Percentiles rank a stretch among this genome's conserved stretches.
phyloP scores from a whole-genome alignment of 2,888 invertebrate species.

The Alloscopus bannaensis region DNA sequence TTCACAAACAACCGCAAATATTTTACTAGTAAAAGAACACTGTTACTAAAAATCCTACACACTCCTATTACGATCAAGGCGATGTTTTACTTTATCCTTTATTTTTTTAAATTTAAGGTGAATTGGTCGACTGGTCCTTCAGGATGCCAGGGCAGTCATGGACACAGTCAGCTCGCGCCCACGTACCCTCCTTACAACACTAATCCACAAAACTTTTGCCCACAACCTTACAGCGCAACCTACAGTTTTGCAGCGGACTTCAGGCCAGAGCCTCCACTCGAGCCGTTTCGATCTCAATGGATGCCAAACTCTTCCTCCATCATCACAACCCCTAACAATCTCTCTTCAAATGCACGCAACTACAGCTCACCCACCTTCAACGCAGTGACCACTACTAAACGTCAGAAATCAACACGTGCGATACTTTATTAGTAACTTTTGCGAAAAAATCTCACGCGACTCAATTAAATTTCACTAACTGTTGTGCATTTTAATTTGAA shows the following conservation, averaged over 20 bases:
- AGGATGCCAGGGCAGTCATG: conserved; percentile 45
- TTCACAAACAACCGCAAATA: no score
- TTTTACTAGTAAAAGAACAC: no score
- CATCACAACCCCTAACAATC: conserved; percentile 53
- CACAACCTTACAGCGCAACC: conserved; percentile 82
- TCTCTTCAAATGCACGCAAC: conserved; percentile 57
- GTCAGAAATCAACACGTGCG: conserved; percentile 67
- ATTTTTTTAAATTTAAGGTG: no score
- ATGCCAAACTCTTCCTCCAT: conserved; percentile 72
- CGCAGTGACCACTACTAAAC: conserved; percentile 58
- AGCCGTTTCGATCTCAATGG: conserved; percentile 70
- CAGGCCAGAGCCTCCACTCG: conserved; percentile 78
- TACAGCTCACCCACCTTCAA: conserved; percentile 55
- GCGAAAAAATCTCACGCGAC: neutral
- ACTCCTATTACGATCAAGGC: no score
- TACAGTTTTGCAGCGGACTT: conserved; percentile 91
- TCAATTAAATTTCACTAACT: neutral
- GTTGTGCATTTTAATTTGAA: conserved; percentile 9
- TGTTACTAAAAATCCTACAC: no score
- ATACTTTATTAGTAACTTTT: neutral
- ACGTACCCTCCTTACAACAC: conserved; percentile 69
- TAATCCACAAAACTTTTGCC: conserved; percentile 68
- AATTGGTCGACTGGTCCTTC: conserved; percentile 80
- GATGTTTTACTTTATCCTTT: no score
- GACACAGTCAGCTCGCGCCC: conserved; percentile 79